phyloP scores from a whole-genome alignment of 2,113 vertebrate genomes.

The Amazona vittata region DNA sequence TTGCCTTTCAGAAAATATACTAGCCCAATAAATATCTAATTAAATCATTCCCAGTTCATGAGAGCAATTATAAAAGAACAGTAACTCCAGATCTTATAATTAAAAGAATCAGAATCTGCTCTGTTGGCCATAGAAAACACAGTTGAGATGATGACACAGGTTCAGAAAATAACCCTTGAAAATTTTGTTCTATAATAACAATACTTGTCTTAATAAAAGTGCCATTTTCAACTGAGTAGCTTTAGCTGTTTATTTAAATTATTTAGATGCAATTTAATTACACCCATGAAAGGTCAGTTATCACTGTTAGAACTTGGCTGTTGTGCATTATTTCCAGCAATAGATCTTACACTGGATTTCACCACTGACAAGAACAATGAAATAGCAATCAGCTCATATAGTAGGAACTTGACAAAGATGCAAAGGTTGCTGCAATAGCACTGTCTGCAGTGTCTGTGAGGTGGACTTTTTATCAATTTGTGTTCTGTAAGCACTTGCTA shows the following conservation, averaged over 20 bases:
- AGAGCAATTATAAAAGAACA: slow-evolving; percentile 50
- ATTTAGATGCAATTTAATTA: slow-evolving; percentile 41
- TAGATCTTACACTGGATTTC: neutral
- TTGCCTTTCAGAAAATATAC: neutral
- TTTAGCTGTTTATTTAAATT: slow-evolving; percentile 50
- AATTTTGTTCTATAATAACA: neutral
- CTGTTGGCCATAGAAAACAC: neutral
- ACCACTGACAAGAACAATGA: slow-evolving; percentile 9
- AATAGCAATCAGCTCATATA: neutral
- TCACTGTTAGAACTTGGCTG: slow-evolving; percentile 33
- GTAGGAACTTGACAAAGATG: neutral
- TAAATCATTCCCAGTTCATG: slow-evolving; percentile 30
- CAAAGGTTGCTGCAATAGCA: neutral
- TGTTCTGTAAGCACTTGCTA: neutral
- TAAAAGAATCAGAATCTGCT: neutral
- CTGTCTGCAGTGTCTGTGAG: neutral
- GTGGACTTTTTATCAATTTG: neutral
- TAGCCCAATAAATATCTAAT: slow-evolving; percentile 50
- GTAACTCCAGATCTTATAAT: slow-evolving; percentile 12
- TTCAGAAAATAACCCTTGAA: neutral
- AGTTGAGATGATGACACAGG: neutral
- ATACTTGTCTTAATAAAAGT: slow-evolving; percentile 35
- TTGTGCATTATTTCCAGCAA: neutral
- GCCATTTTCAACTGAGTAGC: slow-evolving; percentile 12
- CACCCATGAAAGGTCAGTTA: neutral